Percentiles rank a stretch among this genome's conserved stretches.
Evolutionary conservation across 53 echinoderm and acorn worm species (phyloP).

Genomic region (Hippasteria phrygiana): DNA sequence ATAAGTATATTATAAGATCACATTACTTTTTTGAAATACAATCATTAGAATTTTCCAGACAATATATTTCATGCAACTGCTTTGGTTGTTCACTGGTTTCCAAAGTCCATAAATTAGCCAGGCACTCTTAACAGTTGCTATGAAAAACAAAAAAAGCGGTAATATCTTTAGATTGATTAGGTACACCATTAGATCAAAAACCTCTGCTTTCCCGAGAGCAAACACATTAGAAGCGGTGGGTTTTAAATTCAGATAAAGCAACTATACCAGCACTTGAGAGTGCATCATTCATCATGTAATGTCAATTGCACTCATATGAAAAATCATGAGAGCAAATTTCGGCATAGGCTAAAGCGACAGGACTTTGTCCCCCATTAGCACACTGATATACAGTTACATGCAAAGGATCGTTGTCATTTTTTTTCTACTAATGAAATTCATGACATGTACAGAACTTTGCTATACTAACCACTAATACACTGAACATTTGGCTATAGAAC

Average conservation of each 20-base stretch:
- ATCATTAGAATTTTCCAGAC: not conserved
- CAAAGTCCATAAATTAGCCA: not conserved
- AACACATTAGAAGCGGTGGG: not conserved
- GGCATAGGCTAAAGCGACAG: not conserved
- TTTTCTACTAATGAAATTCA: too few relatives aligned
- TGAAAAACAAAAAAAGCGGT: not conserved
- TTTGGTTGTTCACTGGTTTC: too few relatives aligned
- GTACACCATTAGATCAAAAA: constrained; percentile 3
- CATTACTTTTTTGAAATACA: too few relatives aligned
- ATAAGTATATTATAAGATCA: too few relatives aligned
- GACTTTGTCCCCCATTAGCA: constrained; percentile 37
- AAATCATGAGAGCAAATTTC: not conserved
- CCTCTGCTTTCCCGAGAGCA: not conserved
- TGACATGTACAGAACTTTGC: too few relatives aligned
- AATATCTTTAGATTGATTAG: not conserved
- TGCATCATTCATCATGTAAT: constrained; percentile 43
- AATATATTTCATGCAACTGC: not conserved
- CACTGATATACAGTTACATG: not conserved
- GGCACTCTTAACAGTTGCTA: not conserved
- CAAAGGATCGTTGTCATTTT: not conserved
- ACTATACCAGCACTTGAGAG: not conserved
- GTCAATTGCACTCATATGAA: constrained; percentile 4
- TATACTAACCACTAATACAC: too few relatives aligned
- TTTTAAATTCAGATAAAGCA: constrained; percentile 2
- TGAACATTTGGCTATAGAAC: too few relatives aligned